These are phyloP conservation scores for Aselliscus stoliczkanus DNA, from an alignment of 2,797 vertebrate species.

Conservation along the genomic window DNA sequence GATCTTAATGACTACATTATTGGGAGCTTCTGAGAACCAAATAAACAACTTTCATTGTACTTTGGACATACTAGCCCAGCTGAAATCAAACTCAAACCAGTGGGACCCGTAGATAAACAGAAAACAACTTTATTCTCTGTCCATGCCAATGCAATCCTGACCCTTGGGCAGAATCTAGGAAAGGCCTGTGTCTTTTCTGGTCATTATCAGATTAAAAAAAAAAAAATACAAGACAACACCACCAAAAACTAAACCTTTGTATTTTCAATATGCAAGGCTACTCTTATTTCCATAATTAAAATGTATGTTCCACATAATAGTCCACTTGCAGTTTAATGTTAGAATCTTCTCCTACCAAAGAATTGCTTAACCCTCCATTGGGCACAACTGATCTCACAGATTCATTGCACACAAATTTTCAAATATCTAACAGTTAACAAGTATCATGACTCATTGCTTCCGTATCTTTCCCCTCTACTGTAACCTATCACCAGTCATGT, in stretches of 20 bases:
- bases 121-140: neutral
- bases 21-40: neutral
- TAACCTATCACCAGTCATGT: too few species aligned
- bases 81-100: neutral
- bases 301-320: neutral
- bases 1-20: neutral
- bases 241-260: too few species aligned
- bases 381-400: too few species aligned
- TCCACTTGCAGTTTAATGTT: neutral
- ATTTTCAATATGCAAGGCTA: neutral
- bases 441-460: too few species aligned
- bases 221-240: neutral
- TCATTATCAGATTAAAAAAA: neutral
- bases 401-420: too few species aligned
- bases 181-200: neutral
- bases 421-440: too few species aligned
- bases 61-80: neutral
- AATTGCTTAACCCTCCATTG: too few species aligned
- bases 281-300: neutral
- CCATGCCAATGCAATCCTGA: neutral
- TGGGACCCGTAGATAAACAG: neutral
- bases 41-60: neutral
- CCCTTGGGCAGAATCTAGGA: neutral
- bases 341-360: neutral
- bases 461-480: too few species aligned